Conservation (phyloP, 2,888 invertebrate genomes). For the Cetonia aurata region DNA sequence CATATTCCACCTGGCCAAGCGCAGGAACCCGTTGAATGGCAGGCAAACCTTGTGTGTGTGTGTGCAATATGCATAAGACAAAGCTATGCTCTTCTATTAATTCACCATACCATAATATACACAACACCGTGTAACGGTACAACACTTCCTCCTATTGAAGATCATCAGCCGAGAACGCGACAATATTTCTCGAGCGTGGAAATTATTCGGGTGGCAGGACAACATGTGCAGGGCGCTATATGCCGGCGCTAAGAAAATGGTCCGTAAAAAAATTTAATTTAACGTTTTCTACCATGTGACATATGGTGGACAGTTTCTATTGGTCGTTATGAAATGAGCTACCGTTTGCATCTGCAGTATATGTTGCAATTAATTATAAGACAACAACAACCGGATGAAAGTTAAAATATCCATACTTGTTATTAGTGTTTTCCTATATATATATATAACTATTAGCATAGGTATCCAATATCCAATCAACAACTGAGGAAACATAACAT, state of each 20-base stretch:
- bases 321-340: not conserved
- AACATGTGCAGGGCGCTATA: conserved; percentile 17
- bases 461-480: too few relatives aligned
- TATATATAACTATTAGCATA: too few relatives aligned
- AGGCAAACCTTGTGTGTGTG: not conserved
- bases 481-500: too few relatives aligned
- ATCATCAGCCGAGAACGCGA: conserved; percentile 1
- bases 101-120: not conserved
- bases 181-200: conserved; percentile 24
- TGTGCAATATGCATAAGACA: conserved; percentile 11
- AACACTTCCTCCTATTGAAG: conserved; percentile 16
- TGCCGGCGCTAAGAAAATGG: conserved; percentile 11
- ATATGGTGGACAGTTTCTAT: conserved; percentile 21
- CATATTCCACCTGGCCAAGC: conserved; percentile 28
- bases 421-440: too few relatives aligned
- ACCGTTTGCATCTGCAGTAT: too few relatives aligned
- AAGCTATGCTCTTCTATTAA: too few relatives aligned
- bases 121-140: too few relatives aligned
- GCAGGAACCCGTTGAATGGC: conserved; percentile 14
- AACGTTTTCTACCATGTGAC: conserved; percentile 18
- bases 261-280: not conserved
- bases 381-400: too few relatives aligned
- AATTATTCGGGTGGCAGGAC: conserved; percentile 5
- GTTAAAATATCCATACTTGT: too few relatives aligned
- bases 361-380: too few relatives aligned